A percentile compares a stretch with the other conserved stretches of the same genome.
phyloP scores from a whole-genome alignment of 1,140 invertebrate species.

The Drosophila melanogaster region Release_6_plus_ISO1_MT NC_004354.4:3289501-3290000 shows the following conservation, averaged over 20 bases:
- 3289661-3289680: conserved; percentile 8
- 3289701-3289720: conserved; percentile 52
- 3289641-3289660: conserved; percentile 42
- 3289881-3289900: neutral
- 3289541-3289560: conserved; percentile 25
- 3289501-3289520: conserved; percentile 7
- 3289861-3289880: conserved; percentile 10
- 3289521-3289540: conserved; percentile 3
- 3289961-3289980: neutral
- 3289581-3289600: conserved; percentile 16
- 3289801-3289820: neutral
- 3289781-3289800: conserved; percentile 2
- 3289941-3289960: neutral
- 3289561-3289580: conserved; percentile 28
- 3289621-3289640: conserved; percentile 48
- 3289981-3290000: neutral
- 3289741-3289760: conserved; percentile 20
- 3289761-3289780: conserved; percentile 16
- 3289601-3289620: conserved; percentile 31
- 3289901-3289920: neutral
- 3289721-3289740: conserved; percentile 21
- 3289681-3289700: conserved; percentile 41
- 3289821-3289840: conserved; percentile 10
- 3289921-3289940: neutral
- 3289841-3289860: conserved; percentile 13